Evolutionary conservation across 2,888 invertebrate species (phyloP).

Genomic region (Stomorhina lunata): DNA sequence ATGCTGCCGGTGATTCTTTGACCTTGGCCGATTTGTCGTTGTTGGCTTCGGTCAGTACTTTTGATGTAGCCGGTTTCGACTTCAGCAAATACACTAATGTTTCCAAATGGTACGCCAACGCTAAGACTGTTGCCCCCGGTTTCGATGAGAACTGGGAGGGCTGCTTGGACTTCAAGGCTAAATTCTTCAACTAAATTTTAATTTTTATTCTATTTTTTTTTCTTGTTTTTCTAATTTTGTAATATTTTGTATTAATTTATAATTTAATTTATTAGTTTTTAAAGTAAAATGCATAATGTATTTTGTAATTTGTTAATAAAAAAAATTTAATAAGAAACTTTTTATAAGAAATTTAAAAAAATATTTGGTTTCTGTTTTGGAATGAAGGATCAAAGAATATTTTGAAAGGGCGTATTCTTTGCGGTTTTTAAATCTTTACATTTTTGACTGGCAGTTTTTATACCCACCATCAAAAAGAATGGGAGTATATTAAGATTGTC

Average conservation of each 20-base stretch:
- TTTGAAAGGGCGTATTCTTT: no score
- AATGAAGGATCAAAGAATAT: no score
- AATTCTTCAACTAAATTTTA: constrained; percentile 70
- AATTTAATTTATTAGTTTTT: constrained; percentile 32
- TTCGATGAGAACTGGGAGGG: constrained; percentile 83
- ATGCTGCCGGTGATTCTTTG: constrained; percentile 85
- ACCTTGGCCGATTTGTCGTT: constrained; percentile 90
- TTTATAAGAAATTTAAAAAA: neutral
- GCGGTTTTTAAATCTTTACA: no score
- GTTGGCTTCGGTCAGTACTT: constrained; percentile 85
- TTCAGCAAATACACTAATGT: constrained; percentile 86
- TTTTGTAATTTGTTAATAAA: constrained; percentile 49
- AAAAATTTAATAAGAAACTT: constrained; percentile 3
- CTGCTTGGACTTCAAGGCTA: constrained; percentile 82
- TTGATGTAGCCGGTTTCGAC: constrained; percentile 85
- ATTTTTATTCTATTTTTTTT: neutral
- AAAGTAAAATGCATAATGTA: constrained; percentile 23
- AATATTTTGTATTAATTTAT: constrained; percentile 10
- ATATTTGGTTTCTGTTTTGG: no score
- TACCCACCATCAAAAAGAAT: no score
- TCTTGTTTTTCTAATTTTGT: constrained; percentile 11
- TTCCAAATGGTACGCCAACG: constrained; percentile 83
- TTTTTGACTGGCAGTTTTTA: no score
- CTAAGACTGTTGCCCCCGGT: constrained; percentile 82
- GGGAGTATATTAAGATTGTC: no score